A percentile compares a stretch with the other conserved stretches of the same genome.
These are phyloP conservation scores for Sinelater perroti DNA, from an alignment of 2,888 invertebrate genomes.

Conservation along the genomic window DNA sequence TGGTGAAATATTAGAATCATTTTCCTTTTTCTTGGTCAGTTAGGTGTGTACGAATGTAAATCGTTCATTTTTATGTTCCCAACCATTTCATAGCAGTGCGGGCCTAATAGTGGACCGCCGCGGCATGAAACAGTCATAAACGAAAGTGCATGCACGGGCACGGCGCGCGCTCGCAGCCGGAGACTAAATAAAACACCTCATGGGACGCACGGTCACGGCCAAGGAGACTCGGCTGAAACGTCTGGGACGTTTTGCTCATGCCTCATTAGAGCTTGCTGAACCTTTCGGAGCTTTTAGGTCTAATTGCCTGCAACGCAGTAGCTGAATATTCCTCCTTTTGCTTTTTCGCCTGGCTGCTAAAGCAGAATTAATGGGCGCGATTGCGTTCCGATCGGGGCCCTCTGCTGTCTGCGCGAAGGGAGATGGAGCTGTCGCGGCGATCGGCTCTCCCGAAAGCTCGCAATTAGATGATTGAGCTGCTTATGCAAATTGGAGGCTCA, in stretches of 20 bases:
- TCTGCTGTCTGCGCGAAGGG: no score
- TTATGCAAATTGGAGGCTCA: no score
- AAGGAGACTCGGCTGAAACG: slow-evolving; percentile 25
- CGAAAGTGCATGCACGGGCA: slow-evolving; percentile 13
- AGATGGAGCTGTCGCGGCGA: no score
- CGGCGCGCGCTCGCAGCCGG: slow-evolving; percentile 16
- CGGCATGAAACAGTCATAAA: slow-evolving; percentile 7
- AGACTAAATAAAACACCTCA: slow-evolving; percentile 32
- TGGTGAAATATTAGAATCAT: no score
- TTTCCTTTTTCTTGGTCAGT: no score
- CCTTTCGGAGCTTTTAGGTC: slow-evolving; percentile 16
- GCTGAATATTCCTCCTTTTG: slow-evolving; percentile 1
- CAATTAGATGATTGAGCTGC: no score
- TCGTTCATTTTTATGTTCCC: no score
- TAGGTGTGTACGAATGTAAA: no score
- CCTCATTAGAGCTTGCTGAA: slow-evolving; percentile 20
- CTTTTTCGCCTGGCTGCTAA: not conserved
- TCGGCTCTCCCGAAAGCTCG: no score
- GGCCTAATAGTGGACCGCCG: not conserved
- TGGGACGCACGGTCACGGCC: slow-evolving; percentile 26
- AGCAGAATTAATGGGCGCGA: no score
- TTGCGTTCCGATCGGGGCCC: no score
- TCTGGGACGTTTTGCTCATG: slow-evolving; percentile 17
- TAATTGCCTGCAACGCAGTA: slow-evolving; percentile 10
- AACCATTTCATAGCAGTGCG: no score